A percentile compares a stretch with the other conserved stretches of the same genome.
Evolutionary conservation across 2,113 vertebrate genomes (phyloP).

Genomic region (Siphamia tubifer): DNA sequence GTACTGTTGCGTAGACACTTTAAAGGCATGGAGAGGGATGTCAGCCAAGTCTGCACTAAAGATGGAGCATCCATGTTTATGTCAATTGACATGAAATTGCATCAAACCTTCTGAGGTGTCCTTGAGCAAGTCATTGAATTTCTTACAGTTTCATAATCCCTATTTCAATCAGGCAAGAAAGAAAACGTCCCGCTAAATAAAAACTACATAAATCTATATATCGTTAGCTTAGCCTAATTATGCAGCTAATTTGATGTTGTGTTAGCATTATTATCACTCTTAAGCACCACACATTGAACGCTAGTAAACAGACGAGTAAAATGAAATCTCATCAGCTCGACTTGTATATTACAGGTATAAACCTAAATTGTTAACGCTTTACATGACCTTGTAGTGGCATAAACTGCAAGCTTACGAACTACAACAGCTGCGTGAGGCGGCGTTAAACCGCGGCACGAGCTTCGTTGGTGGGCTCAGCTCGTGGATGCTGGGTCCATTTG

Average conservation of each 20-base stretch:
- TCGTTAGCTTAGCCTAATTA: too few species aligned
- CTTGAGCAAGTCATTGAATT: slow-evolving; percentile 5
- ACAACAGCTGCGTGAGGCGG: slow-evolving; percentile 13
- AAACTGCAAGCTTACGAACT: background rate
- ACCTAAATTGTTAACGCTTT: background rate
- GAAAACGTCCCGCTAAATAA: too few species aligned
- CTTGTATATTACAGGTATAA: background rate
- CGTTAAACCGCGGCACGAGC: slow-evolving; percentile 16
- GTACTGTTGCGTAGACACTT: background rate
- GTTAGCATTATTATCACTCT: background rate
- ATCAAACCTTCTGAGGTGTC: slow-evolving; percentile 20
- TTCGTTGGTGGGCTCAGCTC: background rate
- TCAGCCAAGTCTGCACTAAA: background rate
- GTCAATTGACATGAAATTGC: background rate
- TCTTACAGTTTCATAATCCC: background rate
- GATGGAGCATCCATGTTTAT: background rate
- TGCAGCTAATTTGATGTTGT: background rate
- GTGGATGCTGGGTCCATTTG: slow-evolving; percentile 1
- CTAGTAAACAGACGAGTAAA: background rate
- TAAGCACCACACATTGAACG: background rate
- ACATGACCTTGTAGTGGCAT: slow-evolving; percentile 46
- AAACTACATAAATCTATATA: too few species aligned
- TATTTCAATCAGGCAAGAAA: too few species aligned
- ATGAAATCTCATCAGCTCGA: too few species aligned
- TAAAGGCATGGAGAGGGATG: background rate